A percentile compares a stretch with the other conserved stretches of the same genome.
Evolutionary conservation across 2,797 vertebrate species (phyloP).

Genomic region (Gallinago nigripennis): DNA sequence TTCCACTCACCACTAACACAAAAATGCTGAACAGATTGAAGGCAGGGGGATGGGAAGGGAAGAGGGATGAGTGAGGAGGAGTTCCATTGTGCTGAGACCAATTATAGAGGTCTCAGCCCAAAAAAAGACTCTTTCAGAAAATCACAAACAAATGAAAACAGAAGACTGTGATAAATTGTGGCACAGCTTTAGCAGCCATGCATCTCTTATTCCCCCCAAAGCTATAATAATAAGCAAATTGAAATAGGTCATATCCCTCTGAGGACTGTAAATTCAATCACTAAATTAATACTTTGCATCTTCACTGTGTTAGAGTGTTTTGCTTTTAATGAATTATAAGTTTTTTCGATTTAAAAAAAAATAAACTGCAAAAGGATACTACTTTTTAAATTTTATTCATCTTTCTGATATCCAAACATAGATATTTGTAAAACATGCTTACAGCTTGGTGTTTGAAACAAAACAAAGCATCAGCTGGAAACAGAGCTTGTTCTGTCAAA

Average conservation of each 20-base stretch:
- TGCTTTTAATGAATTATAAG: not conserved
- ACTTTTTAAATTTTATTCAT: not conserved
- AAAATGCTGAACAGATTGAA: conserved; percentile 48
- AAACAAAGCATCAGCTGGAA: not conserved
- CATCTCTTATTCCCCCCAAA: not conserved
- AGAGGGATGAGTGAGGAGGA: conserved; percentile 51
- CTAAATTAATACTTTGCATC: not conserved
- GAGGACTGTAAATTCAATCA: conserved; percentile 2
- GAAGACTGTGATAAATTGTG: conserved; percentile 30
- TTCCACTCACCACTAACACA: conserved; percentile 2
- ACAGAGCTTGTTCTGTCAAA: not conserved
- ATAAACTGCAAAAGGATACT: not conserved
- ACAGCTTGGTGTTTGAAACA: not conserved
- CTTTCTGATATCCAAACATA: not conserved
- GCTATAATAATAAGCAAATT: conserved; percentile 13
- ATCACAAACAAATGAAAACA: conserved; percentile 56
- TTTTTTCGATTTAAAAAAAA: not conserved
- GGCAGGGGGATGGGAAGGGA: conserved; percentile 34
- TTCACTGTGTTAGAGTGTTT: not conserved
- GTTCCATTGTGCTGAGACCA: conserved; percentile 62
- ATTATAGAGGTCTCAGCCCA: conserved; percentile 61
- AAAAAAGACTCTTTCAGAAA: conserved; percentile 61
- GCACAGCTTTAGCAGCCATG: not conserved
- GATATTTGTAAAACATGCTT: not conserved
- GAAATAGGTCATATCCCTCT: not conserved